Base-by-base conservation (phyloP, 92 coral and sea anemone genomes). In the Epizoanthus ramosus region DNA sequence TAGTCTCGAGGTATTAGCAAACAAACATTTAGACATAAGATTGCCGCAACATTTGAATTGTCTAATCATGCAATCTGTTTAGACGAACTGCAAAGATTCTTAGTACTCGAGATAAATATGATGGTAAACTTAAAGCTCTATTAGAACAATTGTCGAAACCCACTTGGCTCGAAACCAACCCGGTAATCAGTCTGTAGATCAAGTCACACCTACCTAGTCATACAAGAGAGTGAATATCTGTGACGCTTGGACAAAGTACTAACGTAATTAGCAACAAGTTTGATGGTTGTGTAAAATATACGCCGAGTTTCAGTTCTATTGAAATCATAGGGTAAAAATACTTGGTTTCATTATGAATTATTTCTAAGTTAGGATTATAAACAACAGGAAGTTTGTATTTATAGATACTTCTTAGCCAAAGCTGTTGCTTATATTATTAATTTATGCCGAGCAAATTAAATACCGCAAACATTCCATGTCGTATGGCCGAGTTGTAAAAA, bases 121-220 rank as follows among this genome's bases (percentile, higher is more conserved):
- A 24, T 15, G 52, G 59, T 59, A 12, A 59, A 28, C 23, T 17
- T 35, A 76, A 39, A 25, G 3, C 61, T 60, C 69, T 35, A 35
- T 60, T 71, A 23, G 8, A 37, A 35, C 3, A 28, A 58, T n/a
- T n/a, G n/a, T n/a, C n/a, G n/a, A 35, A 43, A 22, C 37, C 71
- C 16, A 12, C 33, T 77, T 77, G 82, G 82, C 82, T 43, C 6
- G 71, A 18, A 41, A 77, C 82, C 70, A 61, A 41, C 13, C 8
- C 8, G 59, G 15, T 77, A 77, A 77, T 77, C 59, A 77, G 71
- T 63, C 41, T 77, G 47, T 5, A 25, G 9, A 57, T 60, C 41
- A 24, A 77, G 39, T 6, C 54, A 45, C 21, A 3, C 64, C 17
- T 57, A 10, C 47, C 21, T 24, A 6, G 31, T 31, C 17, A 60